Conservation (phyloP, 2,113 vertebrate species). For the Perccottus glenii region DNA sequence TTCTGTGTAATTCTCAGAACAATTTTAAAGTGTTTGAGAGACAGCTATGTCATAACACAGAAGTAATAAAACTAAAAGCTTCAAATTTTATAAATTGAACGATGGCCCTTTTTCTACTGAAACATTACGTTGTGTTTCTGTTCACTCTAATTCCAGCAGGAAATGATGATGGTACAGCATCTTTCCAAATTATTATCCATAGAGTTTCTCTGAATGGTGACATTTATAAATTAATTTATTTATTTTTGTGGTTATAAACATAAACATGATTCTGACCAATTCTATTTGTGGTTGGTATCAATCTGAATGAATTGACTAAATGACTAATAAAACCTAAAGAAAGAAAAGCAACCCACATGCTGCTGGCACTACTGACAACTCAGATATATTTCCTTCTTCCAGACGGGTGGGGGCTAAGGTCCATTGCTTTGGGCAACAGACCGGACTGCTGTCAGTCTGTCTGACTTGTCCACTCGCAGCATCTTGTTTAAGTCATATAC, state of each 20-base stretch:
- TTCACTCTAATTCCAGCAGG: too few relatives aligned
- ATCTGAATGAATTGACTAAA: background rate
- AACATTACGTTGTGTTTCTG: too few relatives aligned
- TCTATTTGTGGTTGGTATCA: background rate
- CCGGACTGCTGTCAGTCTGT: slow-evolving; percentile 40
- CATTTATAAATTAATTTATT: too few relatives aligned
- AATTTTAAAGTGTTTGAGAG: too few relatives aligned
- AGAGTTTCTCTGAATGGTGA: too few relatives aligned
- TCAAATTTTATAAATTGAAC: too few relatives aligned
- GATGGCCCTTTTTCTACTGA: too few relatives aligned
- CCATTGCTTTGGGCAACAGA: slow-evolving; percentile 26
- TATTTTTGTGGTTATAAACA: background rate
- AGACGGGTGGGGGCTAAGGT: slow-evolving; percentile 12
- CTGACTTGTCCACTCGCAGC: slow-evolving; percentile 23
- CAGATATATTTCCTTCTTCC: background rate
- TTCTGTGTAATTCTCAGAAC: too few relatives aligned
- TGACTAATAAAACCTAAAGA: background rate
- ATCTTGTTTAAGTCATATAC: slow-evolving; percentile 55
- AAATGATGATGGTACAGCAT: too few relatives aligned
- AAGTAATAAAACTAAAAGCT: too few relatives aligned
- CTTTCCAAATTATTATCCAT: too few relatives aligned
- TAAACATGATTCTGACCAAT: background rate
- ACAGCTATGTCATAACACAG: too few relatives aligned
- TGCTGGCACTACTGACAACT: background rate
- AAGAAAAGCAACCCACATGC: background rate